Base-by-base conservation (phyloP, 2,797 vertebrate species). In the Myiotriccus ornatus region DNA sequence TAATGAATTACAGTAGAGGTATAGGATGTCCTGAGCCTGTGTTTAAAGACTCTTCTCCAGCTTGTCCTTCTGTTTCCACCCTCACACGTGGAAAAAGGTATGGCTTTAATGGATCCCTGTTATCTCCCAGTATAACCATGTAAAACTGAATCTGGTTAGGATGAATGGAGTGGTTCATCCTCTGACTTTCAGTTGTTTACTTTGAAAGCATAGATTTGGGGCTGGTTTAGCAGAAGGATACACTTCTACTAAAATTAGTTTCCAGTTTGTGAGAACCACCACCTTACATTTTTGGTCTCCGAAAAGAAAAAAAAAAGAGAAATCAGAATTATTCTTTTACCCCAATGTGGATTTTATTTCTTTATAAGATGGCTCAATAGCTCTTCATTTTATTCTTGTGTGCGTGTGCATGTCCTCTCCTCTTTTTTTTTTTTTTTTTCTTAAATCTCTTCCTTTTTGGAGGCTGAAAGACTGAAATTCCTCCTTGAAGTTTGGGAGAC, bases 391-490 rank as follows among this genome's bases (percentile, higher is more conserved):
- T 93, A 21, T 32, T 84, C 11, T 53, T 83, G 4, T 47, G 14
- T 35, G 9, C 18, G 27, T 8, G 15, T 8, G 14, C 2, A 2
- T 4, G 2, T 32, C 7, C 9, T 41, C 20, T 15, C 6, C 1
- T 14, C 1, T 18, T 10, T 19, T 27, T 12, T 27, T 1, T 4
- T 14, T 3, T 73, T 12, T 13, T 23, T 46, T 12, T 21, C 12
- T 41, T 62, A 43, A 60, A 44, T 62, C 30, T 63, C n/a, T 6
- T 70, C 24, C 27, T 21, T 44, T 84, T 19, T 6, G 20, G n/a
- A 91, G 32, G 14, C 46, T 68, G 46, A 67, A 87, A 84, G 75
- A 78, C 63, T 82, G 39, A 79, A 83, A 91, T 91, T 91, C 69
- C 23, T 90, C 35, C 82, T 52, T 84, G 35, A 84, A 84, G 39